These are phyloP conservation scores for Zoanthus sociatus DNA, from an alignment of 92 coral and sea anemone genomes.

Conservation along the genomic window DNA sequence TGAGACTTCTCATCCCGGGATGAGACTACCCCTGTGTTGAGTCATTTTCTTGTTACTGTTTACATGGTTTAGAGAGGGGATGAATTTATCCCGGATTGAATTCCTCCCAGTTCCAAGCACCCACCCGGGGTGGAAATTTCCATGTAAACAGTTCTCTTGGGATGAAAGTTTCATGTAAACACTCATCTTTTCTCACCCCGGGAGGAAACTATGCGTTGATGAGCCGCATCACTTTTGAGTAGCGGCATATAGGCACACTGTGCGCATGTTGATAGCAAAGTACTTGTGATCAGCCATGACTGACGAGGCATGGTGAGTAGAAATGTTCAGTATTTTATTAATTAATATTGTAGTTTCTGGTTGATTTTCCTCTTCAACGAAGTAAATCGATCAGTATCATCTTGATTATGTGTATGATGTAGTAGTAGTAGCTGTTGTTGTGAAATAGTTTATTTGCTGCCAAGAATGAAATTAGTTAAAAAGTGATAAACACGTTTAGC, in stretches of 20 bases:
- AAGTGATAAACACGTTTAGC: slow-evolving; percentile 16
- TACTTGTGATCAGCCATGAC: slow-evolving; percentile 7
- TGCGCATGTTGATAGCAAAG: slow-evolving; percentile 28
- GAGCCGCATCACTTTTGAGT: slow-evolving; percentile 31
- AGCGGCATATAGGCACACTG: slow-evolving; percentile 15
- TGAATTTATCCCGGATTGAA: no score
- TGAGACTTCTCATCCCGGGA: no score
- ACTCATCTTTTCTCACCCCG: no score
- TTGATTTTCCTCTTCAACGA: slow-evolving; percentile 5
- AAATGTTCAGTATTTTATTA: slow-evolving; percentile 12
- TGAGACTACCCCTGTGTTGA: no score
- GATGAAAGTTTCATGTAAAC: no score
- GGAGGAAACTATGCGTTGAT: background rate
- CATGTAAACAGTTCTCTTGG: no score
- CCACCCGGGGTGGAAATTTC: no score
- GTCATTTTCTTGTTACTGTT: no score
- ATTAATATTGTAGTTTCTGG: slow-evolving; percentile 7
- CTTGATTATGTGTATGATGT: slow-evolving; percentile 9
- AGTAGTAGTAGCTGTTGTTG: slow-evolving; percentile 13
- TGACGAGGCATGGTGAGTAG: slow-evolving; percentile 13
- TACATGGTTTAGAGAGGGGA: no score
- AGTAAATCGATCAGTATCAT: slow-evolving; percentile 23
- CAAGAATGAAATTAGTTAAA: slow-evolving; percentile 16
- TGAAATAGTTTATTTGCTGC: slow-evolving; percentile 23
- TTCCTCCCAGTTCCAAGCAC: no score